A percentile compares a stretch with the other conserved stretches of the same genome.
phyloP scores from a whole-genome alignment of 2,797 vertebrate species.

The Pterois miles region DNA sequence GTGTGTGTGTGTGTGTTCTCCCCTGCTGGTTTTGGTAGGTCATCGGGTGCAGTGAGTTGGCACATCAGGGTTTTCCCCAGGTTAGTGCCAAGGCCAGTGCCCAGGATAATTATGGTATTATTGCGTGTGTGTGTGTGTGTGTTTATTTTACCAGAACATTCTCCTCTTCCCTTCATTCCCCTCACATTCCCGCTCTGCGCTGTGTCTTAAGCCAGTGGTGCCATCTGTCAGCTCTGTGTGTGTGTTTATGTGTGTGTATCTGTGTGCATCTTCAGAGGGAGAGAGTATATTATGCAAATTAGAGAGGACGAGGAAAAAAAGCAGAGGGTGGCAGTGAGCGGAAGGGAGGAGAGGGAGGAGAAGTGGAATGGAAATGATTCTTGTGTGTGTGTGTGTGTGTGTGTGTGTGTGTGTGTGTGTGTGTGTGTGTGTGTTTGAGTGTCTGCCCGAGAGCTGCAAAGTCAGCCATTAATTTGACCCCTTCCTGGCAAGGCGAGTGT shows the following conservation, averaged over 20 bases:
- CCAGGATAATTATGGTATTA: constrained; percentile 78
- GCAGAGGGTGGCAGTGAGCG: constrained; percentile 59
- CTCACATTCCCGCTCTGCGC: constrained; percentile 68
- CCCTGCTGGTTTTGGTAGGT: constrained; percentile 69
- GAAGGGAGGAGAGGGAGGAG: constrained; percentile 49
- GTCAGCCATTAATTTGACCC: constrained; percentile 81
- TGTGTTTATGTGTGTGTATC: constrained; percentile 28
- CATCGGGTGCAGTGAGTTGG: constrained; percentile 77
- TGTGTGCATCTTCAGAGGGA: constrained; percentile 57
- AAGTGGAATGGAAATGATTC: constrained; percentile 65
- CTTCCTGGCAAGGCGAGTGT: constrained; percentile 75
- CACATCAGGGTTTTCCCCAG: constrained; percentile 78
- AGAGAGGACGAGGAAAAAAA: constrained; percentile 53
- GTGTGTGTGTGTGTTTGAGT: constrained; percentile 57
- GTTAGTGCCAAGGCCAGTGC: constrained; percentile 76
- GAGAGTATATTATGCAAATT: constrained; percentile 77
- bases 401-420: constrained; percentile 17
- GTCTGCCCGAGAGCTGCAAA: constrained; percentile 72
- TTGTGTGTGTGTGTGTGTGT: constrained; percentile 16
- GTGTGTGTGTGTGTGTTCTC: constrained; percentile 29
- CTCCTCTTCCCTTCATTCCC: constrained; percentile 68
- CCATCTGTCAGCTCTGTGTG: constrained; percentile 71
- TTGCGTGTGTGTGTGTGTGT: constrained; percentile 61
- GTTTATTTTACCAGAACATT: constrained; percentile 78
- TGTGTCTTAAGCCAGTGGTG: constrained; percentile 77